Evolutionary conservation across 2,113 vertebrate genomes (phyloP), one percentile per base, ranked within the genome.

Genomic region (Syngnathus scovelli): DNA sequence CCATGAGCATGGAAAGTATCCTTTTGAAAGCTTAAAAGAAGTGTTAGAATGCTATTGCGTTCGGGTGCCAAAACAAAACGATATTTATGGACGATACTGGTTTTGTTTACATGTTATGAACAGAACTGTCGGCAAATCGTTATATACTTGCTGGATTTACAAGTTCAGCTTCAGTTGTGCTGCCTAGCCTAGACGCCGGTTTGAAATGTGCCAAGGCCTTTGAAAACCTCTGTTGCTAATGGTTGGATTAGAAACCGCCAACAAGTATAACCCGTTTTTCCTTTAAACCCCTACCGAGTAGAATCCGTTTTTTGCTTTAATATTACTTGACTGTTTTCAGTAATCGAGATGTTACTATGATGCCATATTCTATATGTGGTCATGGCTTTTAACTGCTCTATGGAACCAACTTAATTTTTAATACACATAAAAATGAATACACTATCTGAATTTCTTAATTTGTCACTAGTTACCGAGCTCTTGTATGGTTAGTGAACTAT

Each of bases 1-100:
- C 3, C 27, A 33, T 33, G 16, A 81, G n/a, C 56, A 90, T 93
- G 90, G 92, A 93, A 8, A 91, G 92, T 94, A 94, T 94, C 92
- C 89, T 94, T 90, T 77, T 2, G 6, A 65, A 67, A 64, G 38
- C 6, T 1, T 67, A 44, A 39, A 23, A 18, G 58, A 56, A 67
- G 16, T 13, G 15, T 60, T 7, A 39, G 44, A 49, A 61, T 39
- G 21, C 54, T 44, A 46, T 21, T 7, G 33, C n/a, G 8, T 54
- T 66, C 23, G 21, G 2, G 11, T 36, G 66, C 19, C 33, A 43
- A 71, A 18, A 12, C 0, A 78, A 60, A 69, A 48, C 9, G 60
- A 36, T 67, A 46, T 43, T 61, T 64, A 12, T 51, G 7, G 55
- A 12, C 56, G n/a, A 69, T 1, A 51, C 38, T 33, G 64, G 1